phyloP scores from a whole-genome alignment of 2,797 vertebrate genomes.

The Falco peregrinus region DNA sequence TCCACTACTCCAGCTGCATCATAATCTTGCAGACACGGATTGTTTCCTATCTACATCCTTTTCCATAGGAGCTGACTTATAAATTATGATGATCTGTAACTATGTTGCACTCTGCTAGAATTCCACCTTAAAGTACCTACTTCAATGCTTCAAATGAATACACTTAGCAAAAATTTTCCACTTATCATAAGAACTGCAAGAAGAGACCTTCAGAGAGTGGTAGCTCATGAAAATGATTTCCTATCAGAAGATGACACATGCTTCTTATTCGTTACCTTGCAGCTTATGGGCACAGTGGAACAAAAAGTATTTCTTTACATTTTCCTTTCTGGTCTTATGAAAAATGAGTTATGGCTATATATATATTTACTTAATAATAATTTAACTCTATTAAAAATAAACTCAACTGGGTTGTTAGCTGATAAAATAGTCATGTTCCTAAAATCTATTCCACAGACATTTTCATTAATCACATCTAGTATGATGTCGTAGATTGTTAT shows the following conservation, averaged over 20 bases:
- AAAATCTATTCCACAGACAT: not conserved
- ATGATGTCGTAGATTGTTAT: not conserved
- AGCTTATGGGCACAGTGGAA: not conserved
- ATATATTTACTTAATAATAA: not conserved
- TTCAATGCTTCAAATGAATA: not conserved
- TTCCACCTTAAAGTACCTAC: not conserved
- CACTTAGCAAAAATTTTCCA: not conserved
- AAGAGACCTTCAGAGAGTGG: not conserved
- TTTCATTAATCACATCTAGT: not conserved
- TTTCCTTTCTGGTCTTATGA: not conserved
- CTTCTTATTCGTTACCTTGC: not conserved
- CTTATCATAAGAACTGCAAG: not conserved
- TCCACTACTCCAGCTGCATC: not conserved
- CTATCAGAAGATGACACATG: not conserved
- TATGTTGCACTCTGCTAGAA: not conserved
- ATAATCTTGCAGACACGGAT: not conserved
- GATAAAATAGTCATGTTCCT: not conserved
- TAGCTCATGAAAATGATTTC: not conserved
- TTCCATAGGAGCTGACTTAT: not conserved
- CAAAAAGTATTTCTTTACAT: not conserved
- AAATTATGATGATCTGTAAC: not conserved
- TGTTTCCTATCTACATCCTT: not conserved
- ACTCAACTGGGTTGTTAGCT: not conserved
- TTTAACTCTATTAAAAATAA: not conserved
- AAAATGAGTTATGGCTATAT: not conserved